Evolutionary conservation across 2,888 invertebrate genomes (phyloP).

Genomic region (Latrodectus elegans): DNA sequence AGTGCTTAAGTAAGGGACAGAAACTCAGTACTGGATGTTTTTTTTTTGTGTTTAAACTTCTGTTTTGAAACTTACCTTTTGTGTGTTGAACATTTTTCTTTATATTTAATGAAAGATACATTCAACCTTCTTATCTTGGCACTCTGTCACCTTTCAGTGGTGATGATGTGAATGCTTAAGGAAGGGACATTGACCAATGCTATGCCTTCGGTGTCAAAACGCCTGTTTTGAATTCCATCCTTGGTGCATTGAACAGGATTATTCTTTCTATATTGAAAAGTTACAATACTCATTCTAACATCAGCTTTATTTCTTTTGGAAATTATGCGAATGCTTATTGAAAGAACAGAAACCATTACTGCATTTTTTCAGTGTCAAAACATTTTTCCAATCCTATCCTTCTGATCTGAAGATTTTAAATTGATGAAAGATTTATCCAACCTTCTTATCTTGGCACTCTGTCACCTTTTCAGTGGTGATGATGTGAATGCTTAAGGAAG

Average conservation of each 20-base stretch:
- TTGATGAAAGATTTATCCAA: background rate
- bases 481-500: slow-evolving; percentile 30
- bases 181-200: slow-evolving; percentile 36
- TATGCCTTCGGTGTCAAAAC: slow-evolving; percentile 55
- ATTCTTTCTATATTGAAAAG: too few species aligned
- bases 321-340: slow-evolving; percentile 54
- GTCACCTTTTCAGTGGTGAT: slow-evolving; percentile 1
- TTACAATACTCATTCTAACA: background rate
- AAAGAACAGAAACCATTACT: slow-evolving; percentile 22
- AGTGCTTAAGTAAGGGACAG: slow-evolving; percentile 57
- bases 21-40: slow-evolving; percentile 3
- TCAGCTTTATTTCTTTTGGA: slow-evolving; percentile 45
- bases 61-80: slow-evolving; percentile 4
- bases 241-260: slow-evolving; percentile 19
- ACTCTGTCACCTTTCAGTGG: slow-evolving; percentile 32
- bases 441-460: slow-evolving; percentile 16
- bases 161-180: slow-evolving; percentile 50
- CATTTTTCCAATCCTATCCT: slow-evolving; percentile 33
- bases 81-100: too few species aligned
- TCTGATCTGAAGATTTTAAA: slow-evolving; percentile 18
- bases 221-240: slow-evolving; percentile 44
- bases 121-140: slow-evolving; percentile 21
- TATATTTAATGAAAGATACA: too few species aligned
- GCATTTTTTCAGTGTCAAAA: slow-evolving; percentile 50
- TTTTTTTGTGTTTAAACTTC: slow-evolving; percentile 45